Evolutionary conservation across 1,140 invertebrate genomes (phyloP).

Genomic region (Zaprionus kolodkinae): DNA sequence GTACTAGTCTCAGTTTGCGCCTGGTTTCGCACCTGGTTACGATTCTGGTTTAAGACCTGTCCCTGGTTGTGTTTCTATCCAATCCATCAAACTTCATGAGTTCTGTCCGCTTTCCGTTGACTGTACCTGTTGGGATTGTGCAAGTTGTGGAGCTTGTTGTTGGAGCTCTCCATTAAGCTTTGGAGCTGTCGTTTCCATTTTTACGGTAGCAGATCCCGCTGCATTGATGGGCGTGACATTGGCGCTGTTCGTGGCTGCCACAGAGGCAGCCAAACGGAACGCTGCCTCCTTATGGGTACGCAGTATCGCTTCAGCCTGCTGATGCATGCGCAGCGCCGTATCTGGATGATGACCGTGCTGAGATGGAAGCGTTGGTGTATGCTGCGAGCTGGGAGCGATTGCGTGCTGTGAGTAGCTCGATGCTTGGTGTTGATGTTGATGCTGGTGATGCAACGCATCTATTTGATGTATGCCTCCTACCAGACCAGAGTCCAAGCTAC

Average conservation of each 20-base stretch:
- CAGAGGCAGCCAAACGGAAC: constrained; percentile 90
- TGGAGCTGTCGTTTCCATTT: constrained; percentile 28
- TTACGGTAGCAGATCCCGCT: not conserved
- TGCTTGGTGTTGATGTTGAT: constrained; percentile 85
- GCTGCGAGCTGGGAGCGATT: constrained; percentile 85
- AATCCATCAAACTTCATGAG: constrained; percentile 4
- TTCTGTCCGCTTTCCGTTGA: not conserved
- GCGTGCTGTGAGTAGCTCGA: constrained; percentile 68
- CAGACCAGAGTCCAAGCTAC: constrained; percentile 54
- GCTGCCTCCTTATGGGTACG: constrained; percentile 93
- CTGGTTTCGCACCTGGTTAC: not conserved
- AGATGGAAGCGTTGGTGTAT: constrained; percentile 33
- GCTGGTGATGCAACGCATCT: constrained; percentile 85
- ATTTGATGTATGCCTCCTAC: constrained; percentile 61
- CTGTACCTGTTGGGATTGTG: not conserved
- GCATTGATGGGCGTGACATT: constrained; percentile 14
- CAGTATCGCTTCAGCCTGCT: constrained; percentile 91
- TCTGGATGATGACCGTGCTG: constrained; percentile 84
- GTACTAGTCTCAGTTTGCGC: not conserved
- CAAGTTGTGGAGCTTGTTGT: not conserved
- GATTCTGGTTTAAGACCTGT: not conserved
- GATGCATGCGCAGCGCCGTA: constrained; percentile 89
- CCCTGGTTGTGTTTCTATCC: not conserved
- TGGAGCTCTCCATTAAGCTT: not conserved
- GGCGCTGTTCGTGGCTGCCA: constrained; percentile 82